These are phyloP conservation scores for Latheticus oryzae DNA, from an alignment of 2,888 invertebrate genomes.

Conservation along the genomic window DNA sequence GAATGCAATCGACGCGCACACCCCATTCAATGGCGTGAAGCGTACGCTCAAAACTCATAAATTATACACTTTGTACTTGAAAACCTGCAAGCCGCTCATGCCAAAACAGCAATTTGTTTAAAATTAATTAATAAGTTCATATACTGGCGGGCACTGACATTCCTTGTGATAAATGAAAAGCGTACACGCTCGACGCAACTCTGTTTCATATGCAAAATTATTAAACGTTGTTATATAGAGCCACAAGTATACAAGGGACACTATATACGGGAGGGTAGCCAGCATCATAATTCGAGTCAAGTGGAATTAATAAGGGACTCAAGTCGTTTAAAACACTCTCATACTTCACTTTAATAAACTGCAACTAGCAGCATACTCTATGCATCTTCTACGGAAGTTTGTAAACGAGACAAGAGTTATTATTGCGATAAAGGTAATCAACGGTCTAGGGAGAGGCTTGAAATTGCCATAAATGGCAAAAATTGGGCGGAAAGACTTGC, in stretches of 20 bases:
- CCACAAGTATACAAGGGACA: constrained; percentile 26
- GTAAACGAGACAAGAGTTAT: constrained; percentile 26
- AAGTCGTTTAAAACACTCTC: constrained; percentile 33
- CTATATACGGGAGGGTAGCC: constrained; percentile 31
- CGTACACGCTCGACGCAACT: constrained; percentile 54
- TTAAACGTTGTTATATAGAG: constrained; percentile 49
- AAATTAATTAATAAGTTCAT: constrained; percentile 61
- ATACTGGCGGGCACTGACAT: constrained; percentile 52
- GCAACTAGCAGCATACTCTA: constrained; percentile 24
- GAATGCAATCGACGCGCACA: constrained; percentile 48
- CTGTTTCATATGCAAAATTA: constrained; percentile 55
- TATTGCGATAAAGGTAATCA: constrained; percentile 7
- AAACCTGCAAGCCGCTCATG: constrained; percentile 54
- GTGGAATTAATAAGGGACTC: constrained; percentile 37
- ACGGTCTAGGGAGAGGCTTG: not conserved
- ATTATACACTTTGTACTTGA: constrained; percentile 55
- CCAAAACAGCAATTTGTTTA: constrained; percentile 59
- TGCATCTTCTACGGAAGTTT: constrained; percentile 21
- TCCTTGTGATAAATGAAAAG: constrained; percentile 58
- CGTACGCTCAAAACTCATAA: constrained; percentile 54
- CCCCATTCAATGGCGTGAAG: constrained; percentile 34
- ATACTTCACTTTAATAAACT: constrained; percentile 34
- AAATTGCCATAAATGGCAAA: too few relatives aligned
- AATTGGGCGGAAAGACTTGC: too few relatives aligned
- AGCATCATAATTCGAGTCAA: constrained; percentile 37